Evolutionary conservation across 2,888 invertebrate species (phyloP).

Genomic region (Augiades crinisus): DNA sequence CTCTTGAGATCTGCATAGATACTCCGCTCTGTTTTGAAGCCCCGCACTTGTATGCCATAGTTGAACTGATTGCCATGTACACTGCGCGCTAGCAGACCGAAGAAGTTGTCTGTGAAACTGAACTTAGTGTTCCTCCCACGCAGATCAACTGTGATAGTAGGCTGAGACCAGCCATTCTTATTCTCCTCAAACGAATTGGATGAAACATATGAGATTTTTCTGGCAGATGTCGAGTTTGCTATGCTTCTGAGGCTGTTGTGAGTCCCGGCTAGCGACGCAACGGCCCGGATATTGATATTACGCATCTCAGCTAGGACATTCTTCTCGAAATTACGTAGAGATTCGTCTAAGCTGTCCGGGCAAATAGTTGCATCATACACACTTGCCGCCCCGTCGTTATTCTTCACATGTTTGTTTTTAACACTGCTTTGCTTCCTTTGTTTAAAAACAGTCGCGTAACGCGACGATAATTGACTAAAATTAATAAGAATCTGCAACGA

Average conservation of each 20-base stretch:
- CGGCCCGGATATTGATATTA: conserved; percentile 51
- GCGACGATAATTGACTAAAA: conserved; percentile 73
- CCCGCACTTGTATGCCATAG: conserved; percentile 81
- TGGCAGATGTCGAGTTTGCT: conserved; percentile 44
- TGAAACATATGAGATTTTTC: conserved; percentile 64
- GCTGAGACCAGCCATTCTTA: conserved; percentile 60
- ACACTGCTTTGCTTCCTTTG: conserved; percentile 61
- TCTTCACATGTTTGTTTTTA: conserved; percentile 60
- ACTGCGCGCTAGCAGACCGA: conserved; percentile 48
- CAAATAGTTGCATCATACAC: conserved; percentile 59
- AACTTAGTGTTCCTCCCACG: conserved; percentile 46
- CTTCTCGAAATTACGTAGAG: conserved; percentile 66
- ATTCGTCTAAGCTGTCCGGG: conserved; percentile 64
- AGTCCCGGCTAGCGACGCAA: conserved; percentile 44
- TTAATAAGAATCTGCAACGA: conserved; percentile 77
- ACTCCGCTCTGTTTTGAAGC: conserved; percentile 90
- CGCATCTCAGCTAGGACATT: conserved; percentile 66
- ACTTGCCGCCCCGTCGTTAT: conserved; percentile 47
- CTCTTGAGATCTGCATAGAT: conserved; percentile 85
- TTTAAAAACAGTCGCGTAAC: conserved; percentile 69
- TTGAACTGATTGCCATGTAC: conserved; percentile 45
- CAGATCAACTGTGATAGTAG: conserved; percentile 52
- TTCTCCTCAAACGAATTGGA: conserved; percentile 64
- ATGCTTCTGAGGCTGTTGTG: conserved; percentile 39
- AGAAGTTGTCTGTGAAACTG: conserved; percentile 54